Conservation (phyloP, 2,797 vertebrate species). For the Rhinophrynus dorsalis region DNA sequence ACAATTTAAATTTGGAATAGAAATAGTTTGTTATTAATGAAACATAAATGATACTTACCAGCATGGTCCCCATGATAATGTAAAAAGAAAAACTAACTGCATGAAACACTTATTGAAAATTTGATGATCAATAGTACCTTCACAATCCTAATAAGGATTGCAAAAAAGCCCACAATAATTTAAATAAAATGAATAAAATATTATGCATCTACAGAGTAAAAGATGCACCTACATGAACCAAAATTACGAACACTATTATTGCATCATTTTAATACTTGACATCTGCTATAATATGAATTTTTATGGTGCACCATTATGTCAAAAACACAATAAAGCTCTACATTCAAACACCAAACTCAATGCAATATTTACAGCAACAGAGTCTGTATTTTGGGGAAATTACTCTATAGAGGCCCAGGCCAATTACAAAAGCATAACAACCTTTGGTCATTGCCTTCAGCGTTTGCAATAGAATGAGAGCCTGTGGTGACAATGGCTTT, state of each 20-base stretch:
- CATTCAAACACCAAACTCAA: conserved; percentile 39
- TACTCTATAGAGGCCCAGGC: conserved; percentile 37
- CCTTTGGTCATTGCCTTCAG: conserved; percentile 47
- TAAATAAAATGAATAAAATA: conserved; percentile 37
- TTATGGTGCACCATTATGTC: conserved; percentile 39
- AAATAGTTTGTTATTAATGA: conserved; percentile 1
- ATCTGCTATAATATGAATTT: conserved; percentile 49
- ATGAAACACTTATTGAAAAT: conserved; percentile 11
- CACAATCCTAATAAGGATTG: conserved; percentile 10
- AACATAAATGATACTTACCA: conserved; percentile 10
- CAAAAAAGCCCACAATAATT: conserved; percentile 8
- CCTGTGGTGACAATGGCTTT: conserved; percentile 45
- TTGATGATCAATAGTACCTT: conserved; percentile 22
- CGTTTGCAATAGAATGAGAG: conserved; percentile 29
- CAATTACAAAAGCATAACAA: conserved; percentile 48
- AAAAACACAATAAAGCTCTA: conserved; percentile 38
- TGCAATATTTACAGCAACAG: conserved; percentile 44
- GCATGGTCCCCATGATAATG: not conserved
- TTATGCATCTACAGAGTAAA: conserved; percentile 23
- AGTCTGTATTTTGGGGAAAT: conserved; percentile 41
- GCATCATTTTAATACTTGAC: conserved; percentile 46
- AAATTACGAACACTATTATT: conserved; percentile 43
- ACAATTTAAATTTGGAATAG: not conserved
- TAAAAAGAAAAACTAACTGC: conserved; percentile 7
- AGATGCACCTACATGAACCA: conserved; percentile 35